A percentile compares a stretch with the other conserved stretches of the same genome.
Evolutionary conservation across 53 echinoderm and acorn worm genomes (phyloP).

Genomic region (Henricia sp.): DNA sequence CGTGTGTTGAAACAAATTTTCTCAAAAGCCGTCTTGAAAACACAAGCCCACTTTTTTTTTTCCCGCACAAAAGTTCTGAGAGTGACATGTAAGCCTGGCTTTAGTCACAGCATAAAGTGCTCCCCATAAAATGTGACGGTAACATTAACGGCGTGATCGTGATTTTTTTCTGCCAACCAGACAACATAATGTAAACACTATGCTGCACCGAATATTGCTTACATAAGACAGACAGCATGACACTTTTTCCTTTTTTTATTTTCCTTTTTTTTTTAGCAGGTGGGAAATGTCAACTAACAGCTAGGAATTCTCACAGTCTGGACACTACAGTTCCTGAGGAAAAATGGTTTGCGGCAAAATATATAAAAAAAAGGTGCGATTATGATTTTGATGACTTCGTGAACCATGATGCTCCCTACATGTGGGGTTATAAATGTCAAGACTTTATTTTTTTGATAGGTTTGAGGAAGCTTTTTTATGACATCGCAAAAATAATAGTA

Average conservation of each 20-base stretch:
- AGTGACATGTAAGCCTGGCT: no score
- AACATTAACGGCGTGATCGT: not conserved
- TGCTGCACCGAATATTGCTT: no score
- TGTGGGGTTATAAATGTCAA: not conserved
- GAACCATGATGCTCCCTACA: not conserved
- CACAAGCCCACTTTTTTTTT: no score
- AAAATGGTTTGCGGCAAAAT: conserved; percentile 1
- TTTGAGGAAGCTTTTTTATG: no score
- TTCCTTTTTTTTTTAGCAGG: not conserved
- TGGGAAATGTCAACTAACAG: not conserved
- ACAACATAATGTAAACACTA: not conserved
- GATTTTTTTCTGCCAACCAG: not conserved
- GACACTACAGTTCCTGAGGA: not conserved
- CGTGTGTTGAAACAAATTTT: no score
- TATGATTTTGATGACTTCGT: not conserved
- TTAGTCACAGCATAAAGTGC: no score
- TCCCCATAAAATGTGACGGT: not conserved
- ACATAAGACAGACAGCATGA: no score
- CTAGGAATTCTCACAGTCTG: not conserved
- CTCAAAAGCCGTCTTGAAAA: no score
- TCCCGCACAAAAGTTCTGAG: no score
- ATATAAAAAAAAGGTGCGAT: not conserved
- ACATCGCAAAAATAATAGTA: no score
- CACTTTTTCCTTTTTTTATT: no score
- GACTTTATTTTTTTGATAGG: not conserved